Conservation (phyloP, 2,797 vertebrate species). For the Spheniscus humboldti region DNA sequence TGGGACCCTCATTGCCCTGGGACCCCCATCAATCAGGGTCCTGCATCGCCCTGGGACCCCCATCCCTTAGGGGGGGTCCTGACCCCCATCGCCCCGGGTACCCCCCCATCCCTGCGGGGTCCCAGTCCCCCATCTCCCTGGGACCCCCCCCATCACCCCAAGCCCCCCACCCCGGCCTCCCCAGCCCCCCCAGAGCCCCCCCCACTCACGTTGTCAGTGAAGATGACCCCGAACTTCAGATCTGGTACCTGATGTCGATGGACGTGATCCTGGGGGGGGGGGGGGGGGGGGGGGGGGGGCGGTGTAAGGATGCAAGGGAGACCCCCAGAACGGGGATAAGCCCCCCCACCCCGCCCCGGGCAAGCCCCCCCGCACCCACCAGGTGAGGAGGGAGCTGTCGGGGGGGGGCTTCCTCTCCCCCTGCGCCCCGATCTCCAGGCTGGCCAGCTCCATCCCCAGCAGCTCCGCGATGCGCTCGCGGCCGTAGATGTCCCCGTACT, state of each 20-base stretch:
- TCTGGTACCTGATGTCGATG: conserved; percentile 93
- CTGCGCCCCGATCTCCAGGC: conserved; percentile 87
- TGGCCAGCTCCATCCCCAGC: conserved; percentile 90
- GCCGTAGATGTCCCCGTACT: conserved; percentile 94
- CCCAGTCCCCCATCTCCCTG: too few relatives aligned
- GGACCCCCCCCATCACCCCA: too few relatives aligned
- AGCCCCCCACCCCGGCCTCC: too few relatives aligned
- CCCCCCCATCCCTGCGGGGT: too few relatives aligned
- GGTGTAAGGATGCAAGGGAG: background rate
- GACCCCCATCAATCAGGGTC: too few relatives aligned
- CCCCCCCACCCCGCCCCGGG: background rate
- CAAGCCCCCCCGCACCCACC: conserved; percentile 67
- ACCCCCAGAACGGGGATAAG: background rate
- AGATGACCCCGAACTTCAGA: conserved; percentile 94
- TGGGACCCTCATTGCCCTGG: too few relatives aligned
- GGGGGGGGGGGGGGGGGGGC: background rate
- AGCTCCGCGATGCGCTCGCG: conserved; percentile 91
- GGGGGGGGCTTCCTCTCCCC: conserved; percentile 83
- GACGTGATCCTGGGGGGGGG: conserved; percentile 81
- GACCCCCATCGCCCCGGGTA: too few relatives aligned
- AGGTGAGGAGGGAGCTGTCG: conserved; percentile 84
- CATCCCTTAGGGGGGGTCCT: too few relatives aligned
- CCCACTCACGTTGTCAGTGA: conserved; percentile 90
- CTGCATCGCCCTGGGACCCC: too few relatives aligned
- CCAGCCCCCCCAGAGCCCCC: too few relatives aligned